A percentile compares a stretch with the other conserved stretches of the same genome.
Conservation (phyloP, 1,140 invertebrate genomes). For the Sarcophaga bullata region DNA sequence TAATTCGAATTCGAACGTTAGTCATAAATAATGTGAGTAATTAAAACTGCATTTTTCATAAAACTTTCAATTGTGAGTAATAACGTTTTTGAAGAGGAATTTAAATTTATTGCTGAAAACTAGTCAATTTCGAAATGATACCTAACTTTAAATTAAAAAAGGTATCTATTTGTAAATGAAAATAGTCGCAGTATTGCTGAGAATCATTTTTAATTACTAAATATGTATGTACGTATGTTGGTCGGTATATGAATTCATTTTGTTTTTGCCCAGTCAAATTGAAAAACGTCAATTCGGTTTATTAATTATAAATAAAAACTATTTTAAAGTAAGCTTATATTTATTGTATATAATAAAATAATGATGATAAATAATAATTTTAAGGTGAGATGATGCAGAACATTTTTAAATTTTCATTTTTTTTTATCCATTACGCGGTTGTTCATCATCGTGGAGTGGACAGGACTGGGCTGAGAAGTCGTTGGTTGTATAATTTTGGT, state of each 20-base stretch:
- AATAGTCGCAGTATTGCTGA: no score
- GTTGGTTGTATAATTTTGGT: constrained; percentile 4
- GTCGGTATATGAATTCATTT: neutral
- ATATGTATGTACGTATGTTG: no score
- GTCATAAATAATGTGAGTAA: no score
- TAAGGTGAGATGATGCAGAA: constrained; percentile 47
- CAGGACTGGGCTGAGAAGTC: neutral
- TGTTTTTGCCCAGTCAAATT: neutral
- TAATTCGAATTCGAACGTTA: no score
- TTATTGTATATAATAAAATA: constrained; percentile 2
- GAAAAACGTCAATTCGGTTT: neutral
- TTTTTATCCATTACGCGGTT: neutral
- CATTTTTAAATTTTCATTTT: constrained; percentile 31
- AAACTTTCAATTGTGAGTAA: no score
- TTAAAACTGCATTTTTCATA: no score
- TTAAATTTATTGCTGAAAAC: no score
- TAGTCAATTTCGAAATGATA: no score
- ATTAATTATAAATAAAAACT: neutral
- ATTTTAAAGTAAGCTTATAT: neutral
- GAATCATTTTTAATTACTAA: no score
- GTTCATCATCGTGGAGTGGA: neutral
- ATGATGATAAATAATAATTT: neutral
- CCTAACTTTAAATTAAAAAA: no score
- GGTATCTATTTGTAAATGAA: no score
- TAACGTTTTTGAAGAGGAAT: no score